Percentiles rank a stretch among this genome's conserved stretches.
These are phyloP conservation scores for Anastrepha ludens DNA, from an alignment of 1,140 invertebrate genomes.

Conservation along the genomic window DNA sequence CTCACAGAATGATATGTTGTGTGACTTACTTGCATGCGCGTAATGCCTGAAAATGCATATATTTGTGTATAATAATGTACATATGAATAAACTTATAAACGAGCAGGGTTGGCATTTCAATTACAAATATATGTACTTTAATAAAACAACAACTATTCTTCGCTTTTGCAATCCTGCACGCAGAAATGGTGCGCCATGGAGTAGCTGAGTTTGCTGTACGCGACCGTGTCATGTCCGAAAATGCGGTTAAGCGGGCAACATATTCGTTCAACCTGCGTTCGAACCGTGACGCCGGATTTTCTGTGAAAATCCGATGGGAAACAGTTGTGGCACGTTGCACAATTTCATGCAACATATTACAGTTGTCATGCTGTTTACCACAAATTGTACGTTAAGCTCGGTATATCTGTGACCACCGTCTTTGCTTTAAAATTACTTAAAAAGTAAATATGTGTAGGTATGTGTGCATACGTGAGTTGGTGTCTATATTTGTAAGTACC, in stretches of 20 bases:
- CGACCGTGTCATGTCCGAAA: slow-evolving; percentile 37
- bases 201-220: slow-evolving; percentile 5
- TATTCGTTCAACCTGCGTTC: slow-evolving; percentile 24
- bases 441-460: not conserved
- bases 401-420: not conserved
- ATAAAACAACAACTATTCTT: not conserved
- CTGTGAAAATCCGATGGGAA: slow-evolving; percentile 53
- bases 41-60: not conserved
- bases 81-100: not conserved
- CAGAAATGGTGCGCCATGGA: not conserved
- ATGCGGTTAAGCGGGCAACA: slow-evolving; percentile 26
- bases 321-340: slow-evolving; percentile 47
- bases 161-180: not conserved
- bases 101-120: not conserved
- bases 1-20: slow-evolving; percentile 19
- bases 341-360: slow-evolving; percentile 35
- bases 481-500: too few species aligned
- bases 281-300: slow-evolving; percentile 28
- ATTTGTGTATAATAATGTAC: not conserved
- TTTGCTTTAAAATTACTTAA: not conserved
- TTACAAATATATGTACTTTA: not conserved
- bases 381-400: not conserved
- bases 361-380: slow-evolving; percentile 15
- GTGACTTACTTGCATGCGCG: slow-evolving; percentile 12
- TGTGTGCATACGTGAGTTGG: not conserved